These are phyloP conservation scores for Nipponacmea schrenckii DNA, from an alignment of 2,888 invertebrate species.

Conservation along the genomic window DNA sequence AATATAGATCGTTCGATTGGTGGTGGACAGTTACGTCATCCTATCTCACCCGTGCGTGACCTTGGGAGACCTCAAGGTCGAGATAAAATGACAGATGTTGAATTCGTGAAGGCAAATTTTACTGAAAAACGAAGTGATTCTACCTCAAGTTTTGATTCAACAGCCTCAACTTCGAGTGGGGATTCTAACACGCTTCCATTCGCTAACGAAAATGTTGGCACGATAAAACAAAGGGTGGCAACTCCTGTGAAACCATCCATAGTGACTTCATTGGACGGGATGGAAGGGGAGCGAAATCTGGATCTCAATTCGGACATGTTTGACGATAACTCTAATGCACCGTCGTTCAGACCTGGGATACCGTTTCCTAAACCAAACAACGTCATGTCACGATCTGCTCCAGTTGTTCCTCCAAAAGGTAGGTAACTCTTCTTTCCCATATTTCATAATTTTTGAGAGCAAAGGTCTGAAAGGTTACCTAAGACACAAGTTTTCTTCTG, in stretches of 20 bases:
- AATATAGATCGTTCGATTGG: conserved; percentile 10
- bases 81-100: conserved; percentile 11
- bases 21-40: conserved; percentile 17
- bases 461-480: no score
- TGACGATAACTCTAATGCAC: conserved; percentile 21
- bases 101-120: conserved; percentile 9
- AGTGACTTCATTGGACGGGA: conserved; percentile 44
- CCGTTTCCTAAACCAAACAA: background rate
- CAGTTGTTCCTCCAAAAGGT: background rate
- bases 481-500: no score
- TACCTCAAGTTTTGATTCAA: conserved; percentile 47
- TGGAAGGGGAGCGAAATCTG: conserved; percentile 29
- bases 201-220: conserved; percentile 98
- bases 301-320: conserved; percentile 38
- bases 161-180: conserved; percentile 78
- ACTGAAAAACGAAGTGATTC: conserved; percentile 34
- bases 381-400: background rate
- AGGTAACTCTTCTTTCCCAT: background rate
- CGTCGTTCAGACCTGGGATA: no score
- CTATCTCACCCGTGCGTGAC: conserved; percentile 13
- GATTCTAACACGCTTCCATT: conserved; percentile 91
- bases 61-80: conserved; percentile 10
- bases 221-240: conserved; percentile 84
- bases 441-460: no score
- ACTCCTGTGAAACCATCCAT: conserved; percentile 59